phyloP scores from a whole-genome alignment of 2,888 invertebrate genomes.

The Axea sp. region DNA sequence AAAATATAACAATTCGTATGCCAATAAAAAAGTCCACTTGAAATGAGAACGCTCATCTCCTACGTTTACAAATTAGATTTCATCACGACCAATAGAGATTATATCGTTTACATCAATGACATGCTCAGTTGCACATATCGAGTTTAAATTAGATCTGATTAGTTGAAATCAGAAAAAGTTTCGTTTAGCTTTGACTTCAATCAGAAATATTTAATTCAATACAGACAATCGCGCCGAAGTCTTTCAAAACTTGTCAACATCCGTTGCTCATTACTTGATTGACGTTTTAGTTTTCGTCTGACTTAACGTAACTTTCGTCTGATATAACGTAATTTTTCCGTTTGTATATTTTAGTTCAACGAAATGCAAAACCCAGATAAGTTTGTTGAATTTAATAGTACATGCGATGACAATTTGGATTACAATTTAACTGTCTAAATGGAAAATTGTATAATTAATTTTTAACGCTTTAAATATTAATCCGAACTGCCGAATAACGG shows the following conservation, averaged over 20 bases:
- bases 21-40: no score
- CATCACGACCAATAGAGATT: slow-evolving; percentile 11
- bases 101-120: slow-evolving; percentile 27
- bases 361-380: slow-evolving; percentile 8
- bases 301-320: not conserved
- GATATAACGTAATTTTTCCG: not conserved
- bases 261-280: not conserved
- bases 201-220: slow-evolving; percentile 29
- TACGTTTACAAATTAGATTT: not conserved
- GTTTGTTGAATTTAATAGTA: slow-evolving; percentile 19
- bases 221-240: slow-evolving; percentile 4
- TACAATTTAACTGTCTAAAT: no score
- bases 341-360: slow-evolving; percentile 3
- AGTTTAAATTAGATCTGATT: slow-evolving; percentile 25
- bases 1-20: not conserved
- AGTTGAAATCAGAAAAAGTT: slow-evolving; percentile 32
- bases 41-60: no score
- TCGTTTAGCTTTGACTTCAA: slow-evolving; percentile 27
- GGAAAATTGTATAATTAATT: no score
- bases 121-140: slow-evolving; percentile 16
- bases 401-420: no score
- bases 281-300: no score
- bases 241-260: not conserved
- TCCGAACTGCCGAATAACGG: no score
- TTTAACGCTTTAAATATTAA: no score